Conservation (phyloP, 2,113 vertebrate genomes). For the Myrmophylax atrothorax region DNA sequence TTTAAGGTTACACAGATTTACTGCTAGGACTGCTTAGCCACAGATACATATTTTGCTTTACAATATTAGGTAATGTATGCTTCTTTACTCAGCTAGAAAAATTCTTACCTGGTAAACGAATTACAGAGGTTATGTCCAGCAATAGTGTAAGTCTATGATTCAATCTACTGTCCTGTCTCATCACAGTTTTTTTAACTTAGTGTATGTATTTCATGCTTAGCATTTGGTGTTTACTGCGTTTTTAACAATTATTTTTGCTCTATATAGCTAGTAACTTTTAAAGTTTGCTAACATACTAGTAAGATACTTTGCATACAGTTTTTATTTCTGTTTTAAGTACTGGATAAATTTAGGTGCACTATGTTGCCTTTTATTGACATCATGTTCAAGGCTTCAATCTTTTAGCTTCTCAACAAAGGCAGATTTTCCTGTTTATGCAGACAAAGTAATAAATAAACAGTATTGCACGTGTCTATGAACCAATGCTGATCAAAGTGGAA, state of each 20-base stretch:
- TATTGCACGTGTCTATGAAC: background rate
- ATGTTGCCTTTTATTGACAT: background rate
- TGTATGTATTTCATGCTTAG: background rate
- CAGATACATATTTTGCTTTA: background rate
- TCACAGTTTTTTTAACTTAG: background rate
- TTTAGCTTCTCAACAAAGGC: background rate
- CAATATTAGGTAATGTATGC: background rate
- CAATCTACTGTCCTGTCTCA: background rate
- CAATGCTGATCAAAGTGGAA: background rate
- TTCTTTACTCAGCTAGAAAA: background rate
- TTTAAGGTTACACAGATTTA: background rate
- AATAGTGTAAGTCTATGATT: background rate
- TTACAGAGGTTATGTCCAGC: background rate
- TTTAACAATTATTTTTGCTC: background rate
- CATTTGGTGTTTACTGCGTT: background rate
- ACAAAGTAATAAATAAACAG: background rate
- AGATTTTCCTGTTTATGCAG: background rate
- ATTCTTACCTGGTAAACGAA: background rate
- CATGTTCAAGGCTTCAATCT: background rate
- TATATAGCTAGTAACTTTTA: background rate
- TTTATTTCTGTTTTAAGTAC: background rate
- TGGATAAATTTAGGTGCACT: background rate
- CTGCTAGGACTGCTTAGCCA: background rate
- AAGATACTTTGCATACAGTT: background rate
- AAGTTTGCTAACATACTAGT: background rate